A percentile compares a stretch with the other conserved stretches of the same genome.
phyloP scores from a whole-genome alignment of 1,140 invertebrate genomes.

The Danaus melanippus region DNA sequence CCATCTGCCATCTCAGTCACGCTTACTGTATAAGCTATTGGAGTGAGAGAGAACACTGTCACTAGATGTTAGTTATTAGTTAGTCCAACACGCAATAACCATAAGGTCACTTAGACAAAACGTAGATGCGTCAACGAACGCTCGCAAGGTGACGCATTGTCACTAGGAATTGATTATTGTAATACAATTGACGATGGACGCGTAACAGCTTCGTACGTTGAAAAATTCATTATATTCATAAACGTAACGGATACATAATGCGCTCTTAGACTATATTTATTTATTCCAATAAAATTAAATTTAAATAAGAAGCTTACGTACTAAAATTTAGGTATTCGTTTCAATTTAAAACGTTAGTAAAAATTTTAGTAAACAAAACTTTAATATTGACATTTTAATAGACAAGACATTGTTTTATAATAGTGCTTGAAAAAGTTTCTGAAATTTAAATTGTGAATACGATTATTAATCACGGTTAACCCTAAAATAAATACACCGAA shows the following conservation, averaged over 20 bases:
- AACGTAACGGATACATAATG: constrained; percentile 45
- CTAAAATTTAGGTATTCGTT: no score
- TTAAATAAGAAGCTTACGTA: no score
- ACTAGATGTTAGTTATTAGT: constrained; percentile 55
- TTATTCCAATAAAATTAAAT: constrained; percentile 13
- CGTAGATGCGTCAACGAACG: constrained; percentile 68
- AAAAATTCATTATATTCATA: constrained; percentile 52
- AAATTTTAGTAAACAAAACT: no score
- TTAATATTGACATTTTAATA: no score
- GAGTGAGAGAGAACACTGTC: constrained; percentile 45
- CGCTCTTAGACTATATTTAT: constrained; percentile 26
- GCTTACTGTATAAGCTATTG: constrained; percentile 21
- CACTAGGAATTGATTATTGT: constrained; percentile 64
- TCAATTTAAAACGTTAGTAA: no score
- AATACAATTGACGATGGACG: constrained; percentile 42
- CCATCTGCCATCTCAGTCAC: constrained; percentile 47
- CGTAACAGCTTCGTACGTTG: constrained; percentile 40
- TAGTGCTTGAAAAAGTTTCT: no score
- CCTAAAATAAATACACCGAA: constrained; percentile 7
- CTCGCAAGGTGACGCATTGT: constrained; percentile 67
- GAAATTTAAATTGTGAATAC: no score
- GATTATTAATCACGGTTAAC: no score
- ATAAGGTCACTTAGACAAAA: constrained; percentile 67
- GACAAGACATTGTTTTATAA: no score
- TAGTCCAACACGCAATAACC: constrained; percentile 52